Evolutionary conservation across 1,140 invertebrate species (phyloP), one percentile per base, ranked within the genome.

Genomic region (Vollenhovia emeryi): DNA sequence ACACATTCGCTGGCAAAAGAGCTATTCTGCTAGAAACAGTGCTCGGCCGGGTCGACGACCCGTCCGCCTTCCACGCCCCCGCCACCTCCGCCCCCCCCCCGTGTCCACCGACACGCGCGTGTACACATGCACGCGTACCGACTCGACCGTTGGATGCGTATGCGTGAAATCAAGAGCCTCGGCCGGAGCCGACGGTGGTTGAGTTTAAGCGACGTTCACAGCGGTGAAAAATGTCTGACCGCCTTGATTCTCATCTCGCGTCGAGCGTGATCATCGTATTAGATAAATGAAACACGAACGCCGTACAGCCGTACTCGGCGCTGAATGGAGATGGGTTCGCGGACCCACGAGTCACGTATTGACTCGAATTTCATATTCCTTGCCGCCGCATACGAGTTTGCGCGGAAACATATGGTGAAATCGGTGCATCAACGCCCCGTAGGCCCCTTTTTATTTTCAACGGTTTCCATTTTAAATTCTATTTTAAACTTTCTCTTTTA

Each of bases 1-100:
- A 90, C 83, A 90, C 89, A 90, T 90, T 90, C 75, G 88, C 71
- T 73, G 89, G 85, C 85, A 73, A 90, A 90, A 90, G 88, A 89
- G 89, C 88, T 90, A 90, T 87, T 90, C 89, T 82, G 88, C 69
- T 89, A 89, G 85, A 80, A 87, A 89, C 86, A 76, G 86, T 79
- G 80, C 83, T 85, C 66, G 40, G 36, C 59, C 66, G 82, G 88
- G 88, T 90, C 89, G 69, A 73, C 57, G 89, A 90, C 88, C 88
- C 55, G 48, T 48, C 48, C 66, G 73, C 57, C 88, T 75, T 74
- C 79, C 83, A 30, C 48, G 52, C 55, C 75, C 57, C 62, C 48
- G 33, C 33, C 59, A 15, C 33, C 74, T 55, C 48, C n/a, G 21
- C 8, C 33, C 5, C 36, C 3, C 45, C 7, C 45, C 45, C 66